A percentile compares a stretch with the other conserved stretches of the same genome.
Evolutionary conservation across 2,888 invertebrate genomes (phyloP).

Genomic region (Drosophila tripunctata): DNA sequence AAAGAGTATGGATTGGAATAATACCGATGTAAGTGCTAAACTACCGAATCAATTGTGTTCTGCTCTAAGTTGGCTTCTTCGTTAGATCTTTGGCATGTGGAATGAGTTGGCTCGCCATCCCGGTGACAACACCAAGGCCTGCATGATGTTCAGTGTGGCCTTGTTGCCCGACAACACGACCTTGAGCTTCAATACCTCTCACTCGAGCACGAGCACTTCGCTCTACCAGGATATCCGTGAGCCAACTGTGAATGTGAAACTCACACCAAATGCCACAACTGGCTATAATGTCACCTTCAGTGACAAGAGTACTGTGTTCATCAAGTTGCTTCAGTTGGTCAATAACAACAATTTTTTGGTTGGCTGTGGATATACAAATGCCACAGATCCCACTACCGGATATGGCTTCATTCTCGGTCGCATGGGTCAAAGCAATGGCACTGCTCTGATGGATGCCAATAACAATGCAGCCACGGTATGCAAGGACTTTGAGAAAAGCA

Average conservation of each 20-base stretch:
- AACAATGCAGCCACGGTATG: conserved; percentile 26
- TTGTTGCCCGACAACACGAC: conserved; percentile 29
- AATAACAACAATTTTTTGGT: conserved; percentile 38
- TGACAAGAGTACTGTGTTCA: not conserved
- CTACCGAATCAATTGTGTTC: not conserved
- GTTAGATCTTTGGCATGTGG: conserved; percentile 55
- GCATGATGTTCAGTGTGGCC: conserved; percentile 21
- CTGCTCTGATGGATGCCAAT: no score
- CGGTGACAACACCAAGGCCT: conserved; percentile 24
- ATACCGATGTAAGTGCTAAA: conserved; percentile 48
- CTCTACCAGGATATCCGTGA: conserved; percentile 24
- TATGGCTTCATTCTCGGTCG: conserved; percentile 57
- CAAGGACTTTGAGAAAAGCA: conserved; percentile 30
- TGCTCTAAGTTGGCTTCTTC: not conserved
- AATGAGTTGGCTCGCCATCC: conserved; percentile 64
- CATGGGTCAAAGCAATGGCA: no score
- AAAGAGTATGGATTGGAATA: conserved; percentile 41
- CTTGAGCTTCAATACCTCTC: conserved; percentile 32
- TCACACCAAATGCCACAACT: not conserved
- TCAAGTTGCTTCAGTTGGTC: conserved; percentile 45
- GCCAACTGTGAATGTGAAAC: conserved; percentile 22
- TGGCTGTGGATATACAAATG: conserved; percentile 55
- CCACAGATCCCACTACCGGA: conserved; percentile 12
- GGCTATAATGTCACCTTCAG: conserved; percentile 53
- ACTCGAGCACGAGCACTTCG: conserved; percentile 36